Conservation (phyloP, 2,113 vertebrate genomes). For the Zingel zingel region DNA sequence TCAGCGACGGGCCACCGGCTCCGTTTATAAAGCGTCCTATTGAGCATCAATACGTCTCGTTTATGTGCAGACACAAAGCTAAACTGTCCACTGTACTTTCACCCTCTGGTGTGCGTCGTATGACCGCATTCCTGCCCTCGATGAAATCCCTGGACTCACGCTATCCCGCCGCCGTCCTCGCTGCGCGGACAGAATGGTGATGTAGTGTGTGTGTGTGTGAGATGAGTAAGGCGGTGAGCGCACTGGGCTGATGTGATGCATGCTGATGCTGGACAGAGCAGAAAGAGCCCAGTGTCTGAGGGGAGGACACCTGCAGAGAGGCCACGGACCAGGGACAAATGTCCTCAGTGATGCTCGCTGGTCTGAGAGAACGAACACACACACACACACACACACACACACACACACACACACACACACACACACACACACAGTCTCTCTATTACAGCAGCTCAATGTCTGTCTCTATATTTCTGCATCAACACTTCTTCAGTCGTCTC, state of each 20-base stretch:
- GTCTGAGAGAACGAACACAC: background rate
- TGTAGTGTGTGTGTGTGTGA: conserved; percentile 21
- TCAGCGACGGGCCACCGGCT: background rate
- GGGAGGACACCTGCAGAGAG: conserved; percentile 76
- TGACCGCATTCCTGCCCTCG: conserved; percentile 34
- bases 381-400: conserved; percentile 9
- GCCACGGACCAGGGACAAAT: conserved; percentile 60
- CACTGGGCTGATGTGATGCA: conserved; percentile 75
- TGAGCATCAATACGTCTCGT: conserved; percentile 51
- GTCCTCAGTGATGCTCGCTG: conserved; percentile 61
- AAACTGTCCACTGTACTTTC: conserved; percentile 26
- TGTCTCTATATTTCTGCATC: conserved; percentile 28
- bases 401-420: conserved; percentile 15
- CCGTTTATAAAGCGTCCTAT: conserved; percentile 10
- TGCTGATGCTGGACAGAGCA: conserved; percentile 73
- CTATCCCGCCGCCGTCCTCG: background rate
- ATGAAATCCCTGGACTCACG: conserved; percentile 19
- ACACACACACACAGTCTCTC: conserved; percentile 11
- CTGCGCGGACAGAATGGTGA: conserved; percentile 9
- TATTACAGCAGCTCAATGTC: conserved; percentile 43
- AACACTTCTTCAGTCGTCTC: conserved; percentile 16
- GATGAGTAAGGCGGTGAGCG: conserved; percentile 64
- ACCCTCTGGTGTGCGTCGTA: background rate
- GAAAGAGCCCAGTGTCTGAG: conserved; percentile 79
- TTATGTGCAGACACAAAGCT: conserved; percentile 54